Percentiles rank a stretch among this genome's conserved stretches.
Evolutionary conservation across 2,888 invertebrate species (phyloP).

Genomic region (Hypomecis punctinalis): DNA sequence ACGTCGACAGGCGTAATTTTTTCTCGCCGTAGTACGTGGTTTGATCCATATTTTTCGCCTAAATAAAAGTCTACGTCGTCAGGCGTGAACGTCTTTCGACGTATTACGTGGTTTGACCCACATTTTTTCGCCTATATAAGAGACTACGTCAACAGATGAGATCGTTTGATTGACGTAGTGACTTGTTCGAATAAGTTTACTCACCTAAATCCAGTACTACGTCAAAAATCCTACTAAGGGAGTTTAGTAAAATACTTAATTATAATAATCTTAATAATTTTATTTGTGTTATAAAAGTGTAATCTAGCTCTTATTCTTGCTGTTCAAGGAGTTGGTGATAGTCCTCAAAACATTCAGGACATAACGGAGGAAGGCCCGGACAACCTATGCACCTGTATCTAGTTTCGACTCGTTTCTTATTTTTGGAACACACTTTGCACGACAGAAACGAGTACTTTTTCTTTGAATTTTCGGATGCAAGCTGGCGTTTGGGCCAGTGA

Average conservation of each 20-base stretch:
- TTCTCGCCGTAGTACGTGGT: neutral
- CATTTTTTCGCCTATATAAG: conserved; percentile 5
- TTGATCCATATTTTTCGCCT: neutral
- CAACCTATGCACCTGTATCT: neutral
- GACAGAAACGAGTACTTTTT: conserved; percentile 1
- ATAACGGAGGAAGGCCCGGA: conserved; percentile 1
- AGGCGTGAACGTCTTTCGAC: neutral
- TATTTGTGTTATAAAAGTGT: neutral
- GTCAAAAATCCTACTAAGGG: neutral
- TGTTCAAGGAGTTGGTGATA: too few relatives aligned
- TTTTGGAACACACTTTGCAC: conserved; percentile 3
- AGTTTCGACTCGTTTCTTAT: too few relatives aligned
- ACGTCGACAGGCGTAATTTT: neutral
- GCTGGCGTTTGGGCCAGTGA: conserved; percentile 10
- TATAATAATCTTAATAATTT: conserved; percentile 1
- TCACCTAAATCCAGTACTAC: neutral
- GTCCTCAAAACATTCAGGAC: neutral
- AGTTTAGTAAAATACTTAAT: conserved; percentile 1
- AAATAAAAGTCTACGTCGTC: neutral
- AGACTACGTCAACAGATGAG: neutral
- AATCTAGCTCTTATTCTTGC: neutral
- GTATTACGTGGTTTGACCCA: conserved; percentile 3
- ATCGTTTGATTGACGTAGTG: too few relatives aligned
- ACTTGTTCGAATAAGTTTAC: conserved; percentile 9
- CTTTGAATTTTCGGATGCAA: conserved; percentile 7